Evolutionary conservation across 2,113 vertebrate genomes (phyloP), one percentile per base, ranked within the genome.

Genomic region (Pionites leucogaster): DNA sequence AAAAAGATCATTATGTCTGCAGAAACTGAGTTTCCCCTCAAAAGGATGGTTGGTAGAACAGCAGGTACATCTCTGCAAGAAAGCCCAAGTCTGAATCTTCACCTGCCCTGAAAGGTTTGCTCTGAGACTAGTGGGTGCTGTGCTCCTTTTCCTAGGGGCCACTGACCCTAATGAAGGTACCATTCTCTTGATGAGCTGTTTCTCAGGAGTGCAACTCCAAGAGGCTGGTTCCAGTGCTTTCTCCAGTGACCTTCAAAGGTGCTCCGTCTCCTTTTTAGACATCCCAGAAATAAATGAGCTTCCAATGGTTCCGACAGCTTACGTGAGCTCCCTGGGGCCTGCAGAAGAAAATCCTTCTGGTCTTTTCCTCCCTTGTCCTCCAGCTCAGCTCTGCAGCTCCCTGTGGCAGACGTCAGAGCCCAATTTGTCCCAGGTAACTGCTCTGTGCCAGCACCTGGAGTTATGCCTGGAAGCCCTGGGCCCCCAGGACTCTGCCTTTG

Each of bases 331-430:
- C 35, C 72, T 2, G 4, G 60, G 42, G 42, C 69, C 60, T 75
- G 60, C 88, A 95, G 64, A 92, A 90, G 76, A 84, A 75, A 82
- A 33, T 81, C 42, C 42, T 91, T 91, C 77, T 93, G 42, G 72
- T 89, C 11, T 87, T 27, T 88, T 87, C n/a, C 65, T 75, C 70
- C 22, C 50, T 79, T 4, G 8, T 85, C 85, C 75, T 93, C 79
- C 59, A 96, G 80, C 78, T 93, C 82, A 88, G 90, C 79, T 94
- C 85, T 90, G 74, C 82, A 90, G 80, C 42, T 90, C 72, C 22
- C 52, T 33, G 39, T 91, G 69, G 77, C 96, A 97, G 96, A 97
- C 93, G 96, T 92, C 81, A 92, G 60, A 90, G 46, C 39, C 69
- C 55, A 27, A 53, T 89, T 91, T 95, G 62, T 93, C 92, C 83